Base-by-base conservation (phyloP, 2,888 invertebrate genomes). In the Entomobrya proxima region DNA sequence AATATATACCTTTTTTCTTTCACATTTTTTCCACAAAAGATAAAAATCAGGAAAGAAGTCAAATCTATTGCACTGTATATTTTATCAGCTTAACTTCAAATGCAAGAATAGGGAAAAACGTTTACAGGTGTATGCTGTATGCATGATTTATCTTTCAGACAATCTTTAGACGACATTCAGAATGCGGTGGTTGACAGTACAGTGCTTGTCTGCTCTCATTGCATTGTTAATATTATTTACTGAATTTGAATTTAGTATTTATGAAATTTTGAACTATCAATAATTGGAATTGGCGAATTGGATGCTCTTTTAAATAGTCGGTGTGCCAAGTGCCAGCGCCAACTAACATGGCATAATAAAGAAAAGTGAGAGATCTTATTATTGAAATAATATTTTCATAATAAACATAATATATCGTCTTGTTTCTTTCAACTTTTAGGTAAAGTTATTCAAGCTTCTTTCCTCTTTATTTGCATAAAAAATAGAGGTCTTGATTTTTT, bases 391-490 rank as follows among this genome's bases (percentile, higher is more conserved):
- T 74, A 44, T 81, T 74, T 47, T 30, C 15, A 52, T 61, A 81
- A 81, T 74, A 81, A 81, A 81, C 58, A 44, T 72, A 81, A 74
- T 58, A 81, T 81, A 81, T 81, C 55, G 40, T 74, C 74, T 72
- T 74, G 69, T 58, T 55, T 61, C 24, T 72, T 74, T 64, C 52
- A 30, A 80, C 52, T 40, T 81, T 81, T 82, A 52, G 76, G 75
- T 64, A 82, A 76, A 82, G 75, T 64, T 82, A 64, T 82, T 82
- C 82, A 82, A 82, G 75, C 67, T 82, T 82, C 76, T 82, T 52
- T 27, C 35, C 37, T 35, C 21, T 64, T 82, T 64, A 82, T 82
- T 82, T 82, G 64, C 82, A 82, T 82, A 82, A 76, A 82, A 82
- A 82, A 76, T 67, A 75, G 82, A 82, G 74, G 75, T 50, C 75